Conservation (phyloP, 2,888 invertebrate species). For the Drosophila conformis region DNA sequence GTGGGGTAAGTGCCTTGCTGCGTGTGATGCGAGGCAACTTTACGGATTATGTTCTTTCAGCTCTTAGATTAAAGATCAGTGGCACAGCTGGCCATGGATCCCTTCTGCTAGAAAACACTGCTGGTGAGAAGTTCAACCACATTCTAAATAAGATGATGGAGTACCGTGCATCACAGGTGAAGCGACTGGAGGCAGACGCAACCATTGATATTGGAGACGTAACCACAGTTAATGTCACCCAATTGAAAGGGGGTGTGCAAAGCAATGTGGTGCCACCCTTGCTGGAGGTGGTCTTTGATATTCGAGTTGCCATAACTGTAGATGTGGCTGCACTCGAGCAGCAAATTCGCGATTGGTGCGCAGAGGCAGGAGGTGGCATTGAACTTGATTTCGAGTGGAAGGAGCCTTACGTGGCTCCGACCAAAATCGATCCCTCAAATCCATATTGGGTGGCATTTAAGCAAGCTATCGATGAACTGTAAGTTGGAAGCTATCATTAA, state of each 20-base stretch:
- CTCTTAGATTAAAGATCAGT: constrained; percentile 88
- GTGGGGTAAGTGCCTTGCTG: constrained; percentile 88
- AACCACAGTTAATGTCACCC: constrained; percentile 90
- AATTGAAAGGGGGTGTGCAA: constrained; percentile 90
- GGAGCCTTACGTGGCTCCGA: constrained; percentile 86
- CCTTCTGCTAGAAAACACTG: constrained; percentile 88
- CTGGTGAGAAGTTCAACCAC: constrained; percentile 89
- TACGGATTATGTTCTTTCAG: constrained; percentile 9
- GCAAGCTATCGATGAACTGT: constrained; percentile 87
- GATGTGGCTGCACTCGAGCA: constrained; percentile 87
- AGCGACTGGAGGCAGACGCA: constrained; percentile 85
- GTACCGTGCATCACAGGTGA: constrained; percentile 87
- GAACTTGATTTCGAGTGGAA: constrained; percentile 88
- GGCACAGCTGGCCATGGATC: constrained; percentile 92
- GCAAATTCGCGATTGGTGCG: constrained; percentile 87
- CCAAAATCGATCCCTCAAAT: constrained; percentile 88
- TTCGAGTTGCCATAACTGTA: constrained; percentile 87
- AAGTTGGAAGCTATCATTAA: constrained; percentile 64
- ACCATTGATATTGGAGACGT: constrained; percentile 88
- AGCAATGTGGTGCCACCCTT: constrained; percentile 92
- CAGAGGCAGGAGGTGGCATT: constrained; percentile 90
- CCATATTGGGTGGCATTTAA: constrained; percentile 91
- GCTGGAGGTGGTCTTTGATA: constrained; percentile 88
- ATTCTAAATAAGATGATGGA: constrained; percentile 88
- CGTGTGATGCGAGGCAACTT: neutral